Percentiles rank a stretch among this genome's conserved stretches.
These are phyloP conservation scores for Limonius californicus DNA, from an alignment of 1,140 invertebrate species.

Conservation along the genomic window DNA sequence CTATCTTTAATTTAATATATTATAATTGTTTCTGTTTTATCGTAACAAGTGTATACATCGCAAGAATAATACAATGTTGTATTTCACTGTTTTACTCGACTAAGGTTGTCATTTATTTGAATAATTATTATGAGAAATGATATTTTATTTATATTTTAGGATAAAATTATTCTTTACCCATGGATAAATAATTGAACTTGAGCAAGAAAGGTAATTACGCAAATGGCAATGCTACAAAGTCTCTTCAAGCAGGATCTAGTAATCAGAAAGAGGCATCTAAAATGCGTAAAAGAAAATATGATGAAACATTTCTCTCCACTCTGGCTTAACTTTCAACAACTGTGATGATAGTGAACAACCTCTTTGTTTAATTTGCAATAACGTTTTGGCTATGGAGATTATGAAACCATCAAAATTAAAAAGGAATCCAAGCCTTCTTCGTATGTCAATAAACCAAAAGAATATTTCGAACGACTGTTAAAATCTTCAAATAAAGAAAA, in stretches of 20 bases:
- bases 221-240: no score
- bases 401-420: no score
- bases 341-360: constrained; percentile 14
- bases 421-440: constrained; percentile 5
- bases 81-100: background rate
- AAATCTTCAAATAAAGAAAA: constrained; percentile 22
- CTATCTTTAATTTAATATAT: no score
- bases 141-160: background rate
- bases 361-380: no score
- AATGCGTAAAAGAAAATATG: constrained; percentile 20
- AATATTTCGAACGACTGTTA: constrained; percentile 17
- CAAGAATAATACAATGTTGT: background rate
- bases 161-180: background rate
- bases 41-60: no score
- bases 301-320: constrained; percentile 18
- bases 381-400: background rate
- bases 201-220: background rate
- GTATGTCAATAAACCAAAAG: no score
- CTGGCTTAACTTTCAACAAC: constrained; percentile 19
- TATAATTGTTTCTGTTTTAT: no score
- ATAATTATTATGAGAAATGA: background rate
- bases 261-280: background rate
- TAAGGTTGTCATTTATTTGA: background rate
- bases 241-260: background rate
- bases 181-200: background rate